Conservation (phyloP, 1,140 invertebrate species). For the Sycobia sp. region DNA sequence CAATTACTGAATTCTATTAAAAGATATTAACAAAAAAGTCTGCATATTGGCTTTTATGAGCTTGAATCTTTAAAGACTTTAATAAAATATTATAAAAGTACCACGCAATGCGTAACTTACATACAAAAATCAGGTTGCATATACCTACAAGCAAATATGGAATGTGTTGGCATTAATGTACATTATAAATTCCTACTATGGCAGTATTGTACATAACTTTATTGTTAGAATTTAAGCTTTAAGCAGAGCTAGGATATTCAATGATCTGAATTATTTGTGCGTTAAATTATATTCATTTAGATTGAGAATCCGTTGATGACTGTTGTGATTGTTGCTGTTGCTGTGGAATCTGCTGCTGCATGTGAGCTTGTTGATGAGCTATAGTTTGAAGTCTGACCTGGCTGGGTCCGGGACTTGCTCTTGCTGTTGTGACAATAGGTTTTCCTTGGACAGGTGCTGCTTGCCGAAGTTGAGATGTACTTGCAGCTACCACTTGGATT, state of each 20-base stretch:
- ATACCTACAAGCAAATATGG: conserved; percentile 23
- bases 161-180: conserved; percentile 32
- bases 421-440: conserved; percentile 51
- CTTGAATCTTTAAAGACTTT: no score
- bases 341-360: conserved; percentile 12
- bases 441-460: conserved; percentile 53
- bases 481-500: conserved; percentile 63
- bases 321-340: conserved; percentile 42
- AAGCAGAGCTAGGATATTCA: not conserved
- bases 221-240: not conserved
- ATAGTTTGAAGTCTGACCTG: conserved; percentile 59
- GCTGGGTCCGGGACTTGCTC: conserved; percentile 54
- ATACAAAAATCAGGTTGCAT: conserved; percentile 1
- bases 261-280: conserved; percentile 8
- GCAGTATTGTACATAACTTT: conserved; percentile 9
- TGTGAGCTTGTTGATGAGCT: conserved; percentile 44
- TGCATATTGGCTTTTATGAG: no score
- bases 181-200: conserved; percentile 12
- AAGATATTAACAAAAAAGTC: no score
- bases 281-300: conserved; percentile 40
- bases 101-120: not conserved
- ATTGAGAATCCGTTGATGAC: conserved; percentile 46
- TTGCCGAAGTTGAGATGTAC: conserved; percentile 54
- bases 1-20: no score
- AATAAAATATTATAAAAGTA: not conserved